A percentile compares a stretch with the other conserved stretches of the same genome.
Evolutionary conservation across 2,113 vertebrate genomes (phyloP).

Genomic region (Clinocottus analis): DNA sequence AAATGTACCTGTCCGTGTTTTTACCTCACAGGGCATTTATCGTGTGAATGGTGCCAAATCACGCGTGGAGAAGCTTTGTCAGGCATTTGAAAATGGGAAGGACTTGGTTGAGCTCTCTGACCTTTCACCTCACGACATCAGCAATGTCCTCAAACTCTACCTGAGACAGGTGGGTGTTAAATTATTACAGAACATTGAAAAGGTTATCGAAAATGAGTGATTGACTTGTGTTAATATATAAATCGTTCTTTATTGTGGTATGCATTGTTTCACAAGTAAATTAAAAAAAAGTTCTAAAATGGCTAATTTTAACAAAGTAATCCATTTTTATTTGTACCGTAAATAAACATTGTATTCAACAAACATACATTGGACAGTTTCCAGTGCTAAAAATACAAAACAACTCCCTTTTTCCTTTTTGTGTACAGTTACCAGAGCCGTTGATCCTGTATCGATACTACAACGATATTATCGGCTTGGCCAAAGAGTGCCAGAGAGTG

Average conservation of each 20-base stretch:
- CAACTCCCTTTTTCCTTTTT: constrained; percentile 37
- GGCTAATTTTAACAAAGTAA: neutral
- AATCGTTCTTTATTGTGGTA: neutral
- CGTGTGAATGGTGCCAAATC: constrained; percentile 96
- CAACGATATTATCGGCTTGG: constrained; percentile 94
- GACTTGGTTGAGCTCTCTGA: constrained; percentile 96
- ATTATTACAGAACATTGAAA: neutral
- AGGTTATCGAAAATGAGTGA: neutral
- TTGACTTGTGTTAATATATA: neutral
- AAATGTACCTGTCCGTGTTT: neutral
- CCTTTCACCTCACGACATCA: constrained; percentile 95
- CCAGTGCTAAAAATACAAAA: neutral
- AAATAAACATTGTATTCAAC: neutral
- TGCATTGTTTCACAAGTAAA: neutral
- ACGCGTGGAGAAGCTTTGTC: constrained; percentile 96
- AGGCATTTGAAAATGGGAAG: constrained; percentile 98
- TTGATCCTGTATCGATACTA: constrained; percentile 94
- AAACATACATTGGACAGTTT: neutral
- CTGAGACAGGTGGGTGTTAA: constrained; percentile 90
- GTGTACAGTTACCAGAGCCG: constrained; percentile 92
- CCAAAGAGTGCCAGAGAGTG: constrained; percentile 90
- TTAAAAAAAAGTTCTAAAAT: neutral
- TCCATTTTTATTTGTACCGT: neutral
- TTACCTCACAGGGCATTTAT: constrained; percentile 90
- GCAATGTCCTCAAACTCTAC: constrained; percentile 97